phyloP scores from a whole-genome alignment of 2,888 invertebrate species.

The Hanleya hanleyi region DNA sequence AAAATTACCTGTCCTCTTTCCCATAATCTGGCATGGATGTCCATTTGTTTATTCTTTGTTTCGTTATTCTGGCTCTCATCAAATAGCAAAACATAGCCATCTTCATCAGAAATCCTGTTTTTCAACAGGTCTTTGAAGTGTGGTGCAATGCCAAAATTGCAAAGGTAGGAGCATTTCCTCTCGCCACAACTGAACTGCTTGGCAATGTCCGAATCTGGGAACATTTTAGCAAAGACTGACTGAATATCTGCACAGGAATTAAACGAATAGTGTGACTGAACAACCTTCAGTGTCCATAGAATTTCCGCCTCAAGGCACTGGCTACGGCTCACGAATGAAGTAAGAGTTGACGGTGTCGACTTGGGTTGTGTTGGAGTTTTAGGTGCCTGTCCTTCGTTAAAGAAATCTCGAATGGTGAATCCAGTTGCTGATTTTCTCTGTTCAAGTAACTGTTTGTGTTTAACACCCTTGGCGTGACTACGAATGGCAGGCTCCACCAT shows the following conservation, averaged over 20 bases:
- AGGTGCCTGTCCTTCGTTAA: too few relatives aligned
- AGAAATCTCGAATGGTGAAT: too few relatives aligned
- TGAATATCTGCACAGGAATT: conserved; percentile 5
- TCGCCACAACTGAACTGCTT: conserved; percentile 12
- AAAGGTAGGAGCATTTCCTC: conserved; percentile 18
- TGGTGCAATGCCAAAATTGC: conserved; percentile 33
- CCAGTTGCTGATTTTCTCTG: too few relatives aligned
- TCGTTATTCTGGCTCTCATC: conserved; percentile 37
- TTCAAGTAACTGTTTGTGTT: too few relatives aligned
- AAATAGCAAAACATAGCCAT: conserved; percentile 27
- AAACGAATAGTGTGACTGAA: conserved; percentile 22
- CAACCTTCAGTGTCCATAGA: too few relatives aligned
- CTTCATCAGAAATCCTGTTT: not conserved
- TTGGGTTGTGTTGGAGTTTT: too few relatives aligned
- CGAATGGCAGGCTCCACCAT: too few relatives aligned
- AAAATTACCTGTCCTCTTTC: not conserved
- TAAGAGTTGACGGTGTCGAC: too few relatives aligned
- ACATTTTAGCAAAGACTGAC: conserved; percentile 26
- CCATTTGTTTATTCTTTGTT: conserved; percentile 43
- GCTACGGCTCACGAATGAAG: too few relatives aligned
- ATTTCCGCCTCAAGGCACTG: too few relatives aligned
- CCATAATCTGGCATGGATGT: conserved; percentile 49
- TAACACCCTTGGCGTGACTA: too few relatives aligned
- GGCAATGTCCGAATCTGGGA: conserved; percentile 33
- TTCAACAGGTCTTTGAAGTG: conserved; percentile 25